These are phyloP conservation scores for Musca vetustissima DNA, from an alignment of 1,140 invertebrate species.

Conservation along the genomic window DNA sequence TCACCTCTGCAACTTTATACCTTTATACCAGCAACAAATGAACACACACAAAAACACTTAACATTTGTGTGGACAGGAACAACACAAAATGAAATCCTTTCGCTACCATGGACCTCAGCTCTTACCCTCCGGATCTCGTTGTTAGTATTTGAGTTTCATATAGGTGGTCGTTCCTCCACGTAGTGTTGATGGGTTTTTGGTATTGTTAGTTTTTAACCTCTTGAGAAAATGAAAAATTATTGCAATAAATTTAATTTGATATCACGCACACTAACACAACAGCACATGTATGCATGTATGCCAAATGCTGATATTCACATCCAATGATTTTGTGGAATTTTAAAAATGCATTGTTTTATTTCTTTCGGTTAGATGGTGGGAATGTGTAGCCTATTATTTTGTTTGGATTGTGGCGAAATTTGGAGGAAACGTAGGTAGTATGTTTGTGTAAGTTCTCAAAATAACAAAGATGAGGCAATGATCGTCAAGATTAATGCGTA, in stretches of 20 bases:
- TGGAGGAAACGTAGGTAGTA: no score
- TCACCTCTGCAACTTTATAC: constrained; percentile 2
- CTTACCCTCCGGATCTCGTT: background rate
- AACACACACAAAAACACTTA: background rate
- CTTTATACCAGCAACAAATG: no score
- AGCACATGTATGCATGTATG: no score
- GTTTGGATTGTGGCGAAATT: no score
- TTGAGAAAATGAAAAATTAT: constrained; percentile 16
- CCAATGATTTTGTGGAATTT: no score
- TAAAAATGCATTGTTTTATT: no score
- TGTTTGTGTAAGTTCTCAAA: no score
- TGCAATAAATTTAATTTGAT: constrained; percentile 20
- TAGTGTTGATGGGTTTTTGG: background rate
- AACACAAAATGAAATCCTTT: background rate
- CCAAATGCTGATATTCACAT: no score
- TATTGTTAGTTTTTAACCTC: background rate
- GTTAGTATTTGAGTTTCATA: background rate
- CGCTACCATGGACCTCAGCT: background rate
- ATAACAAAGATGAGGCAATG: no score
- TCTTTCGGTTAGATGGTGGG: no score
- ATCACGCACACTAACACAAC: background rate
- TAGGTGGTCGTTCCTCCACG: constrained; percentile 4
- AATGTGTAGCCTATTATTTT: no score
- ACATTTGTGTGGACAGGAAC: background rate
- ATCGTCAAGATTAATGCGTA: no score